A percentile compares a stretch with the other conserved stretches of the same genome.
phyloP scores from a whole-genome alignment of 2,888 invertebrate species.

The Drosophila rellima region DNA sequence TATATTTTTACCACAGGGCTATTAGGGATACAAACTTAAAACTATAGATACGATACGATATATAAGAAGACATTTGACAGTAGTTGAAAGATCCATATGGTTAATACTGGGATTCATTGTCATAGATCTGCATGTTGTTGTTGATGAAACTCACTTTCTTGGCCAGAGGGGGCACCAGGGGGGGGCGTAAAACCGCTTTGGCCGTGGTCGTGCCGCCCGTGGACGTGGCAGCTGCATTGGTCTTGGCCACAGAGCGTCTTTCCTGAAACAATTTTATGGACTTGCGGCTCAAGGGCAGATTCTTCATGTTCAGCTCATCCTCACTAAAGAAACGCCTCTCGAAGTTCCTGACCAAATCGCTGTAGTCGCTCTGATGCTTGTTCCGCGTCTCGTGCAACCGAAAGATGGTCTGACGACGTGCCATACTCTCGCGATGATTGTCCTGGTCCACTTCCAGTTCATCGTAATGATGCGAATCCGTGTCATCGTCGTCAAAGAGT shows the following conservation, averaged over 20 bases:
- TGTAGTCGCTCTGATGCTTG: conserved; percentile 79
- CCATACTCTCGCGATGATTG: conserved; percentile 60
- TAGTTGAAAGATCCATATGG: background rate
- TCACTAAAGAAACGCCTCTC: conserved; percentile 82
- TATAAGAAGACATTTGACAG: background rate
- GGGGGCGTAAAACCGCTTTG: conserved; percentile 50
- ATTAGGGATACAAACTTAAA: conserved; percentile 21
- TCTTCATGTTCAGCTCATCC: conserved; percentile 82
- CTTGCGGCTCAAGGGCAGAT: conserved; percentile 83
- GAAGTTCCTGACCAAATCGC: conserved; percentile 85
- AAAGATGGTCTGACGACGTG: conserved; percentile 83
- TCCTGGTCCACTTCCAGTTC: conserved; percentile 42
- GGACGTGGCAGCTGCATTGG: conserved; percentile 59
- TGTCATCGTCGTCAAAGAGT: conserved; percentile 82
- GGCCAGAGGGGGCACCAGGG: conserved; percentile 12
- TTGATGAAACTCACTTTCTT: conserved; percentile 65
- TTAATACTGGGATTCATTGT: conserved; percentile 57
- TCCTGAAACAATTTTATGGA: conserved; percentile 82
- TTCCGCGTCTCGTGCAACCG: conserved; percentile 82
- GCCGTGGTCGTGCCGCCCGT: conserved; percentile 55
- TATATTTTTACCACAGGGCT: conserved; percentile 64
- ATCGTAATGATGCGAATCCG: conserved; percentile 54
- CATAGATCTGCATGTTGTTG: conserved; percentile 62
- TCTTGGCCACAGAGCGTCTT: conserved; percentile 77
- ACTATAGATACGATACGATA: conserved; percentile 5